Conservation (phyloP, 2,888 invertebrate species). For the Mesorhabditis belari region DNA sequence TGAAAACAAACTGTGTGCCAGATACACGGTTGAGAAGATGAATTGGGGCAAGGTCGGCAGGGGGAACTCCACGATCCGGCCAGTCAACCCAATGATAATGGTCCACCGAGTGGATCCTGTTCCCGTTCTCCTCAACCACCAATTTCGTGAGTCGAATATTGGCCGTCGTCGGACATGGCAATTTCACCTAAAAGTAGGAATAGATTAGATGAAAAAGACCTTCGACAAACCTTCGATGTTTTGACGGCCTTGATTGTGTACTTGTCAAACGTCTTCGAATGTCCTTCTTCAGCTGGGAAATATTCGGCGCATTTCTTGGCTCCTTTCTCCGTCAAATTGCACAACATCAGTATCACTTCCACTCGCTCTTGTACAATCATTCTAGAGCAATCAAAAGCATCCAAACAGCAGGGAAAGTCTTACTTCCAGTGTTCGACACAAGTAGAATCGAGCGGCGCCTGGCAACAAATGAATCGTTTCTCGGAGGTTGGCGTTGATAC, state of each 20-base stretch:
- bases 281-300: too few species aligned
- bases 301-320: too few species aligned
- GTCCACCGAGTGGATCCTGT: slow-evolving; percentile 4
- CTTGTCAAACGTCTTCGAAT: too few species aligned
- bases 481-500: slow-evolving; percentile 16
- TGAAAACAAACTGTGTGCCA: slow-evolving; percentile 6
- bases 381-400: too few species aligned
- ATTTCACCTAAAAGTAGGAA: too few species aligned
- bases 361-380: slow-evolving; percentile 30
- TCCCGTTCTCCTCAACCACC: slow-evolving; percentile 5
- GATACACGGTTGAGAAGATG: slow-evolving; percentile 14
- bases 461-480: slow-evolving; percentile 30
- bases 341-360: slow-evolving; percentile 31
- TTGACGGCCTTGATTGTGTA: too few species aligned
- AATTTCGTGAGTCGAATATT: slow-evolving; percentile 14
- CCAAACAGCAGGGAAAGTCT: too few species aligned
- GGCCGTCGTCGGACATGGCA: too few species aligned
- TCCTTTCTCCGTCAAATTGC: slow-evolving; percentile 23
- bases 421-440: too few species aligned
- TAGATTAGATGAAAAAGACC: too few species aligned
- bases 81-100: slow-evolving; percentile 32
- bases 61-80: slow-evolving; percentile 27
- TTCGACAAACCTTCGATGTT: too few species aligned
- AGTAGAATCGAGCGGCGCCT: too few species aligned
- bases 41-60: slow-evolving; percentile 17